These are phyloP conservation scores for Aurelia coerulea DNA, from an alignment of 30 jellyfish, hydroid and myxozoan species.

Conservation along the genomic window DNA sequence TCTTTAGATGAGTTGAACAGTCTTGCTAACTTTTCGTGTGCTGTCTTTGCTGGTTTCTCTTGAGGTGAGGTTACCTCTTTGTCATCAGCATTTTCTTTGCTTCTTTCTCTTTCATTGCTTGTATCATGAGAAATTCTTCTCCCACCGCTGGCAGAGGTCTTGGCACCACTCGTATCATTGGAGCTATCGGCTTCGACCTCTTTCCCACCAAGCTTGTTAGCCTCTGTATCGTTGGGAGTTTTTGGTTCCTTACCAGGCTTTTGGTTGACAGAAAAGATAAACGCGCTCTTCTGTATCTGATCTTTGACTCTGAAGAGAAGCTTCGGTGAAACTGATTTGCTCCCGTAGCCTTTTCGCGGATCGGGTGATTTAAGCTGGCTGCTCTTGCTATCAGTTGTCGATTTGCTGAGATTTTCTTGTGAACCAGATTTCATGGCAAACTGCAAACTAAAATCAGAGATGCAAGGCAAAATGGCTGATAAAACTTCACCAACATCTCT, in stretches of 20 bases:
- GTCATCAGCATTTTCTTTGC: no score
- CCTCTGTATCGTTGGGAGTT: background rate
- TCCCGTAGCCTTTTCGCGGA: background rate
- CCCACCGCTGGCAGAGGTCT: no score
- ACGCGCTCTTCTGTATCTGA: background rate
- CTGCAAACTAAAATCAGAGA: conserved; percentile 33
- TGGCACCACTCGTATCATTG: no score
- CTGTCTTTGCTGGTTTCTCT: background rate
- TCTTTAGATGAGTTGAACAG: no score
- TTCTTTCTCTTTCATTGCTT: no score
- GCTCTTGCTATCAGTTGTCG: background rate
- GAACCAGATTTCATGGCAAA: conserved; percentile 52
- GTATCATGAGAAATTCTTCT: no score
- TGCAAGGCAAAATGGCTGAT: conserved; percentile 16
- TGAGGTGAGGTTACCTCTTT: no score
- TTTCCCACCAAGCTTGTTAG: background rate
- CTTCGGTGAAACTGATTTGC: conserved; percentile 51
- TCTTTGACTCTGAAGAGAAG: conserved; percentile 27
- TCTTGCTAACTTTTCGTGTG: background rate
- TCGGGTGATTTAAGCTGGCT: background rate
- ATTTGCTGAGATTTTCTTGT: conserved; percentile 10
- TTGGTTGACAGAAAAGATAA: no score
- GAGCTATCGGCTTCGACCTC: background rate
- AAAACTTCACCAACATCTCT: background rate
- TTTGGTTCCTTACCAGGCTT: background rate